Percentiles rank a stretch among this genome's conserved stretches.
Conservation (phyloP, 2,888 invertebrate genomes). For the Xanthia icteritia region DNA sequence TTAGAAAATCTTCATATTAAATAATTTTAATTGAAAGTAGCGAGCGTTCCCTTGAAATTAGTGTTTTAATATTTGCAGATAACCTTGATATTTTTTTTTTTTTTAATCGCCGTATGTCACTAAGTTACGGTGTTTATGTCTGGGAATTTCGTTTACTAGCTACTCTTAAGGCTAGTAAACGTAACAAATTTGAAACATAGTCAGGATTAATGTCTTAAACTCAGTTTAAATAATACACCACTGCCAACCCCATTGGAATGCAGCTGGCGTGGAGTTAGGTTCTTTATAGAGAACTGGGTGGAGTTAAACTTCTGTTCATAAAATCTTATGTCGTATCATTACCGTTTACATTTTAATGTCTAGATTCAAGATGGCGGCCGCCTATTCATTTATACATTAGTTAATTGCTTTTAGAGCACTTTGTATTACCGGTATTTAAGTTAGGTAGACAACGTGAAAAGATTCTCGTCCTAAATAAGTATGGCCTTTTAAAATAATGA, state of each 20-base stretch:
- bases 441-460: constrained; percentile 37
- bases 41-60: too few species aligned
- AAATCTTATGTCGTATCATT: constrained; percentile 31
- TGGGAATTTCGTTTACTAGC: too few species aligned
- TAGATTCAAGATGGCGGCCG: constrained; percentile 58
- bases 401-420: constrained; percentile 66
- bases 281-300: neutral
- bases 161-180: too few species aligned
- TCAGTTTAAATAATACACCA: too few species aligned
- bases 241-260: neutral
- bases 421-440: constrained; percentile 42
- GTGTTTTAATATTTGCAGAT: too few species aligned
- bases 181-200: neutral
- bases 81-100: too few species aligned
- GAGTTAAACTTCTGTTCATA: constrained; percentile 20
- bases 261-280: neutral
- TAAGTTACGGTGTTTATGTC: neutral
- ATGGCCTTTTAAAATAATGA: constrained; percentile 9
- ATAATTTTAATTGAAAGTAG: too few species aligned
- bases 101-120: neutral
- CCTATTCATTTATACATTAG: constrained; percentile 66
- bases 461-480: constrained; percentile 21
- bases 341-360: constrained; percentile 62
- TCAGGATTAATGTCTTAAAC: neutral
- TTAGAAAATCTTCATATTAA: neutral